Conservation (phyloP, 1,140 invertebrate genomes). For the Meloidogyne exigua region DNA sequence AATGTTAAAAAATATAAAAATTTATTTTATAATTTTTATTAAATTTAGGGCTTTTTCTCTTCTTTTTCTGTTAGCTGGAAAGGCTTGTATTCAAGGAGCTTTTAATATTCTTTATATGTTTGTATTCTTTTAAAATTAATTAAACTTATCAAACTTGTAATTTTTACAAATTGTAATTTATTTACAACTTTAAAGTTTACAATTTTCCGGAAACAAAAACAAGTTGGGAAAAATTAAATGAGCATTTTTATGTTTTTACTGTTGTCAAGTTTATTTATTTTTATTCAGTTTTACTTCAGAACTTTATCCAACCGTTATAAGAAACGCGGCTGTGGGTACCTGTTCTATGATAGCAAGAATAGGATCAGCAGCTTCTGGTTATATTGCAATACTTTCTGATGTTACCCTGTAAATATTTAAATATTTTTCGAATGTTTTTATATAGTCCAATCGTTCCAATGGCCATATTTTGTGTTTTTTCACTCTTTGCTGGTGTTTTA, state of each 20-base stretch:
- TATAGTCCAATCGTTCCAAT: conserved; percentile 56
- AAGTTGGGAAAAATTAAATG: background rate
- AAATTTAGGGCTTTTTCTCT: conserved; percentile 57
- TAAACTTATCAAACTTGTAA: too few species aligned
- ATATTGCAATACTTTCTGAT: conserved; percentile 54
- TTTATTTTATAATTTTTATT: too few species aligned
- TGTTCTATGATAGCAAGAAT: conserved; percentile 52
- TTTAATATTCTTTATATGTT: conserved; percentile 64
- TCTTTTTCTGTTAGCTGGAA: conserved; percentile 60
- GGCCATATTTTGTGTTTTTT: conserved; percentile 54
- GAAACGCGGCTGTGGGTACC: conserved; percentile 53
- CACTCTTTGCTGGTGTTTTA: conserved; percentile 47
- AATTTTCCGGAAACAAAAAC: too few species aligned
- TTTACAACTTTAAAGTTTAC: too few species aligned
- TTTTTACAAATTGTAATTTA: background rate
- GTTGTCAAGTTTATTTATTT: background rate
- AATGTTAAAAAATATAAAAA: too few species aligned
- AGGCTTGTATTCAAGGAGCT: conserved; percentile 61
- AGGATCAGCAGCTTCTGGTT: conserved; percentile 54
- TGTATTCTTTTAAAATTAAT: background rate
- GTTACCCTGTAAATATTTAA: conserved; percentile 28
- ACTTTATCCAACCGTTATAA: conserved; percentile 60
- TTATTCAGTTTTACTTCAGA: conserved; percentile 53
- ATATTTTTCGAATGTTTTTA: conserved; percentile 22
- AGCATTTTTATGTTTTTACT: background rate